Percentiles rank a stretch among this genome's conserved stretches.
These are phyloP conservation scores for Arvicanthis niloticus DNA, from an alignment of 2,113 vertebrate species.

Conservation along the genomic window DNA sequence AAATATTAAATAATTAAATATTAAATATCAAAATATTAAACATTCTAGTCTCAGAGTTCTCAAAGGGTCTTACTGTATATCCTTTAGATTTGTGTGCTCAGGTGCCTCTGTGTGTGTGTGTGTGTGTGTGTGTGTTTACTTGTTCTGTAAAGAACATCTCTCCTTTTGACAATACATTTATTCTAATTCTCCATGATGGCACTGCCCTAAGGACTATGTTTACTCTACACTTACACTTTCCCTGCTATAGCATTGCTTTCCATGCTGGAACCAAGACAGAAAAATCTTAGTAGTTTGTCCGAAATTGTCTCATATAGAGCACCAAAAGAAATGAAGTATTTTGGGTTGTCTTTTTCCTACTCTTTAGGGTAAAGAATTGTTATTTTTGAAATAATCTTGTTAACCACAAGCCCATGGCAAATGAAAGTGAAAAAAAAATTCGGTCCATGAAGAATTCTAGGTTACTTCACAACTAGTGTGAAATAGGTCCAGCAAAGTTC, in stretches of 20 bases:
- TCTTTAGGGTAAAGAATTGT: slow-evolving; percentile 14
- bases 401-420: neutral
- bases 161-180: slow-evolving; percentile 21
- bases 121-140: neutral
- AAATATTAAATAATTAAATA: slow-evolving; percentile 12
- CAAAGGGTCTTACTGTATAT: neutral
- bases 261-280: neutral
- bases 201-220: neutral
- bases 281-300: neutral
- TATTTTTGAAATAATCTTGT: slow-evolving; percentile 10
- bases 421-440: neutral
- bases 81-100: neutral
- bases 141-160: slow-evolving; percentile 1
- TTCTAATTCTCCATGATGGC: slow-evolving; percentile 24
- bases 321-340: neutral
- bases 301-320: slow-evolving; percentile 5
- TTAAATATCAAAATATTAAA: slow-evolving; percentile 15
- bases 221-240: neutral
- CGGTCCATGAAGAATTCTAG: neutral
- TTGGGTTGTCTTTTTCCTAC: neutral
- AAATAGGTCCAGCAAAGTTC: neutral
- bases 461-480: neutral
- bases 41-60: neutral
- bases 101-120: neutral
- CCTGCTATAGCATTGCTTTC: neutral